Evolutionary conservation across 2,888 invertebrate species (phyloP), one percentile per base, ranked within the genome.

Genomic region (Macrophya alboannulata): DNA sequence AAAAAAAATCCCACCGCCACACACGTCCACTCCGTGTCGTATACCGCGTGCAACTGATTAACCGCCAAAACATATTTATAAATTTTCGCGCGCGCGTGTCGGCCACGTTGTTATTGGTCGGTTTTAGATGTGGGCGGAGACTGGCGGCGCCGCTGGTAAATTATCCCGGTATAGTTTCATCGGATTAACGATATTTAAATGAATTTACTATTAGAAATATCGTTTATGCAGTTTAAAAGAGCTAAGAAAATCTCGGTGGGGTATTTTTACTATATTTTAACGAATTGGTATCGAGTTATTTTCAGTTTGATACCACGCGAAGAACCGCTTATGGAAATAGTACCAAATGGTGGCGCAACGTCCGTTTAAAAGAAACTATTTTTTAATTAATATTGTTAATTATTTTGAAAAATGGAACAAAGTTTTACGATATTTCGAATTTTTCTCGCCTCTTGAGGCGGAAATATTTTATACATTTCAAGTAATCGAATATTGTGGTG

Each of bases 11-110:
- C 17, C 72, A 65, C 86, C 71, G 71, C 40, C 21, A 10, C 25
- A 72, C 72, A 84, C 84, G 85, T 86, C 83, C 76, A 83, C 31
- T 43, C n/a, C 48, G 84, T 81, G 59, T 79, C 85, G 86, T 88
- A 84, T 88, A 91, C 91, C 92, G 92, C 92, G 92, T 92, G 92
- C 92, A 91, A 91, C 92, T 91, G 89, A 91, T 90, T 89, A 93
- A 93, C 93, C 93, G 93, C 93, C 93, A 93, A 93, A 93, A 92
- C 90, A 90, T 88, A 88, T 88, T 87, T 88, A 86, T 86, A 87
- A 88, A 88, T 86, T 87, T 87, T 85, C 88, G 88, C 88, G 88
- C 86, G 87, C 85, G 81, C 72, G 40, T 40, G 15, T 25, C 9
- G 15, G 77, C 37, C 1, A 9, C 12, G 4, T n/a, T 45, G 5